Evolutionary conservation across 2,888 invertebrate genomes (phyloP), one percentile per base, ranked within the genome.

Genomic region (Liposcelis brunnea): DNA sequence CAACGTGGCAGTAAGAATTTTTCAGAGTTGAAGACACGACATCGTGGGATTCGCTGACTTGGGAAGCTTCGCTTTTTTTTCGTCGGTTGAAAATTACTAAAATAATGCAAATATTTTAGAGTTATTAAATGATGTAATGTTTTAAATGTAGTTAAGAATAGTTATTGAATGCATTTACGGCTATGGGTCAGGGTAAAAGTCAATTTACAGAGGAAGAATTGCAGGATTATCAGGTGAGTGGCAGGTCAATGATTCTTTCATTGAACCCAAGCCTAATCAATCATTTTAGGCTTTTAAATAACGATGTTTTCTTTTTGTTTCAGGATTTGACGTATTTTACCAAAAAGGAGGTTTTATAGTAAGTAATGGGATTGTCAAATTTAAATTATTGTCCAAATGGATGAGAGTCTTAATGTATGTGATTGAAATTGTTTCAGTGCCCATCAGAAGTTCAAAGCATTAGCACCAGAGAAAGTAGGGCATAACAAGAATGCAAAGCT

Each of bases 271-370:
- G 45, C 8, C 14, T 31, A 11, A 33, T 3, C 6, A 2, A 11
- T 2, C 8, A 37, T 8, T 47, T 34, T 10, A 32, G 7, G 32
- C 33, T 26, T 35, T 12, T 18, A 8, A 45, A n/a, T 45, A 31
- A 37, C 19, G 31, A 51, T 21, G 7, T 47, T 15, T 36, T 47
- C 18, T 50, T 53, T 49, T 53, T 51, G 49, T 70, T 72, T 42
- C 65, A 89, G 85, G 91, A 91, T 65, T 73, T 91, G 51, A 91
- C 90, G 14, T 91, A 89, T 64, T 91, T 93, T 61, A 85, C 86
- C 1, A 86, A 86, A 59, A 87, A 89, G 57, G 91, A 93, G 72
- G 87, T 93, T 42, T 65, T 91, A 49, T 78, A 80, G 89, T 89
- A 68, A 80, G 82, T 77, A 58, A 32, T 33, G n/a, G n/a, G n/a